Evolutionary conservation across 2,797 vertebrate genomes (phyloP).

Genomic region (Hippoglossus hippoglossus): DNA sequence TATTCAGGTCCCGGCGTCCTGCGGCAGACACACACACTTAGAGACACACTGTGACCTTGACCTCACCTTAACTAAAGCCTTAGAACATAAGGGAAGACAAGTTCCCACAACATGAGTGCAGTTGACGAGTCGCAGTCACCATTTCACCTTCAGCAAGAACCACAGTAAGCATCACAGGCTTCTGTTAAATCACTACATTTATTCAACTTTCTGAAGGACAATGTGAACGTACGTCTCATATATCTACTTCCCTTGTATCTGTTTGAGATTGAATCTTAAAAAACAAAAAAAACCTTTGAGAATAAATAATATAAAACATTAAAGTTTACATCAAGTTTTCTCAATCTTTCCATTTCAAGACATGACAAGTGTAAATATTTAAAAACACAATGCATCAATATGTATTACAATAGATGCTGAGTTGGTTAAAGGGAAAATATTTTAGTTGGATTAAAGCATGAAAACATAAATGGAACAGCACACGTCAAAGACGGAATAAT

Average conservation of each 20-base stretch:
- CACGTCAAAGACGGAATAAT: constrained; percentile 14
- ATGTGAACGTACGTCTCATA: not conserved
- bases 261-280: not conserved
- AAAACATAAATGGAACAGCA: constrained; percentile 5
- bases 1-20: constrained; percentile 78
- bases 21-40: constrained; percentile 42
- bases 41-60: not conserved
- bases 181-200: constrained; percentile 50
- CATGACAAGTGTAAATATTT: not conserved
- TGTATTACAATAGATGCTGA: too few species aligned
- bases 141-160: constrained; percentile 9
- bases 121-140: too few species aligned
- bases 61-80: too few species aligned
- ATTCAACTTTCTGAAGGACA: constrained; percentile 45
- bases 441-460: constrained; percentile 55
- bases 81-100: too few species aligned
- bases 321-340: not conserved
- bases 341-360: not conserved
- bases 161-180: constrained; percentile 11
- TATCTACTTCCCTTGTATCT: constrained; percentile 4
- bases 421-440: constrained; percentile 43
- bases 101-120: too few species aligned
- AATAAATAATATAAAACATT: not conserved
- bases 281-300: not conserved
- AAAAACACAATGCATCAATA: not conserved